Conservation (phyloP, 2,113 vertebrate genomes). For the Halcyon malimbica region DNA sequence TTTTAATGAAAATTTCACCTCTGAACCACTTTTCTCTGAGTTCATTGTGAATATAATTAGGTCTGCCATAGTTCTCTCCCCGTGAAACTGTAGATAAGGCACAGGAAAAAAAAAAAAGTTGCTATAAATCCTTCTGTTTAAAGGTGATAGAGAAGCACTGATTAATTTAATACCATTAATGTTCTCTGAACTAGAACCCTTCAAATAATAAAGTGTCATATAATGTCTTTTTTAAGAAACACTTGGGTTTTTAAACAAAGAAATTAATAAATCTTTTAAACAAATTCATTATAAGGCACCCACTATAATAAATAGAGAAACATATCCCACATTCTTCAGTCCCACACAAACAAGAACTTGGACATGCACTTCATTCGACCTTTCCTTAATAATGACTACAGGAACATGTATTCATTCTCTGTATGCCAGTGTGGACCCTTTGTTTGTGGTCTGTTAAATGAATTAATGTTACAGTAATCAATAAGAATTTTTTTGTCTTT, state of each 20-base stretch:
- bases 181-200: constrained; percentile 52
- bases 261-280: neutral
- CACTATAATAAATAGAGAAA: neutral
- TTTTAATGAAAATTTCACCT: constrained; percentile 76
- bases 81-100: constrained; percentile 73
- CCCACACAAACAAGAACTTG: neutral
- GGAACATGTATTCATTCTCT: neutral
- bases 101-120: constrained; percentile 59
- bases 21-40: constrained; percentile 46
- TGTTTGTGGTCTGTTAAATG: neutral
- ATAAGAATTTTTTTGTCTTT: neutral
- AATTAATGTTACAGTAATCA: neutral
- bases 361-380: constrained; percentile 5
- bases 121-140: constrained; percentile 69
- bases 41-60: constrained; percentile 74
- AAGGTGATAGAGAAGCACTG: constrained; percentile 65
- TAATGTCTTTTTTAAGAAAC: constrained; percentile 59
- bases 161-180: constrained; percentile 65
- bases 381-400: constrained; percentile 40
- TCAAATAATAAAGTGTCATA: constrained; percentile 67
- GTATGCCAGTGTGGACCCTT: neutral
- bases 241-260: neutral
- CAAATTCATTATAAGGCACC: neutral
- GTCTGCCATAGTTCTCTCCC: constrained; percentile 58
- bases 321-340: neutral